Evolutionary conservation across 2,113 vertebrate species (phyloP).

Genomic region (Phasianus colchicus): DNA sequence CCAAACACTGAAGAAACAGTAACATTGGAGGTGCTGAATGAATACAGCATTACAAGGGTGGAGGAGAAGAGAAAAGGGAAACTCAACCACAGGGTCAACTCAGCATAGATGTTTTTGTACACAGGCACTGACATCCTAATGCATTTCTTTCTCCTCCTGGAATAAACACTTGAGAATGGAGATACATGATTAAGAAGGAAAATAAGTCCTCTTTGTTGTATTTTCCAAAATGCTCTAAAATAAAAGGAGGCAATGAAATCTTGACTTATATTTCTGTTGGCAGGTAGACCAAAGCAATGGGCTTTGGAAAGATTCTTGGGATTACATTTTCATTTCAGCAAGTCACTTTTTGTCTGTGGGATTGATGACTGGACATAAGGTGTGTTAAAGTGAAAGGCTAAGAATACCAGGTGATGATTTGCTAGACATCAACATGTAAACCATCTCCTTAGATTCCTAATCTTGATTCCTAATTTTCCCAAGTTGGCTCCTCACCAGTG

Average conservation of each 20-base stretch:
- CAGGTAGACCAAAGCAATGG: neutral
- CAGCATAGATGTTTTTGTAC: neutral
- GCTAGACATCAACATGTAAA: neutral
- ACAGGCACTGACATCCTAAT: neutral
- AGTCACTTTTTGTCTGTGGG: neutral
- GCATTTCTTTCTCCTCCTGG: neutral
- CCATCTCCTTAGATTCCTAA: neutral
- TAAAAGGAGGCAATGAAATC: neutral
- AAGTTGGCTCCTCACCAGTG: neutral
- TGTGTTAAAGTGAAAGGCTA: neutral
- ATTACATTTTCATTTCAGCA: neutral
- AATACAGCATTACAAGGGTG: neutral
- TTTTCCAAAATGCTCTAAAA: neutral
- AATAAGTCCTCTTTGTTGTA: rapidly evolving
- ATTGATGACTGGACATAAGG: neutral
- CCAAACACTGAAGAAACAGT: neutral
- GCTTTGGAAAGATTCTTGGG: rapidly evolving
- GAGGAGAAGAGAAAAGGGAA: neutral
- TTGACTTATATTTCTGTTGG: neutral
- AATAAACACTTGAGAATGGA: neutral
- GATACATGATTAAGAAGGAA: neutral
- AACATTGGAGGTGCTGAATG: neutral
- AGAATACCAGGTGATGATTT: neutral
- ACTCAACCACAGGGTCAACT: neutral
- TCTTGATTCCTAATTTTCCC: neutral